A percentile compares a stretch with the other conserved stretches of the same genome.
These are phyloP conservation scores for Carettochelys insculpta DNA, from an alignment of 2,113 vertebrate species.

Conservation along the genomic window DNA sequence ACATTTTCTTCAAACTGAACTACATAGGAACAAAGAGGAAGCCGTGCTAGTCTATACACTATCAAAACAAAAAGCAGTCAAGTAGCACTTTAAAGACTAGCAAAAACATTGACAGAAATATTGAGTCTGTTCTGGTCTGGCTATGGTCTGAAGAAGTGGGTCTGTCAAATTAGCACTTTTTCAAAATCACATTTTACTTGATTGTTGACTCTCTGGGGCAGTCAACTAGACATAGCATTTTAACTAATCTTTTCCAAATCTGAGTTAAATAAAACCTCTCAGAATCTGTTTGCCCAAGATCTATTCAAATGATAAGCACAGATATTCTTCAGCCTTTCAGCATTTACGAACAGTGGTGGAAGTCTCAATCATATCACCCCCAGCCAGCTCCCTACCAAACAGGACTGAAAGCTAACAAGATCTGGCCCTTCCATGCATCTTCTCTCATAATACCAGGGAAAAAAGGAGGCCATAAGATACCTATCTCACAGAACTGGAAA, in stretches of 20 bases:
- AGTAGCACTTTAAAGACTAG: no score
- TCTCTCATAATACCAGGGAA: background rate
- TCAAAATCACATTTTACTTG: no score
- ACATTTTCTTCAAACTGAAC: background rate
- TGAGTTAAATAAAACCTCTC: background rate
- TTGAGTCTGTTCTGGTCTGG: no score
- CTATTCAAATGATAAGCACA: background rate
- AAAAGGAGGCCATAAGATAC: no score
- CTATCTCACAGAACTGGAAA: no score
- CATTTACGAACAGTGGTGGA: background rate
- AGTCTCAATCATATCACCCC: background rate
- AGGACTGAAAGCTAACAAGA: background rate
- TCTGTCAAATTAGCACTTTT: no score
- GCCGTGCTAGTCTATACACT: no score
- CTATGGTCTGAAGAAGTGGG: no score
- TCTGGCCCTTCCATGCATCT: background rate
- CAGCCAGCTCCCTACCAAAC: background rate
- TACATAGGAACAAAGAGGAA: background rate
- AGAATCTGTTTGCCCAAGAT: background rate
- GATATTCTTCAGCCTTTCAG: background rate
- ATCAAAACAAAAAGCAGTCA: no score
- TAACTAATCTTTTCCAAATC: background rate
- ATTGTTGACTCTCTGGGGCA: fast-evolving
- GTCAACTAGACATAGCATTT: background rate
- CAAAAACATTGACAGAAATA: no score